Conservation (phyloP, 2,888 invertebrate species). For the Seladonia tumulorum region DNA sequence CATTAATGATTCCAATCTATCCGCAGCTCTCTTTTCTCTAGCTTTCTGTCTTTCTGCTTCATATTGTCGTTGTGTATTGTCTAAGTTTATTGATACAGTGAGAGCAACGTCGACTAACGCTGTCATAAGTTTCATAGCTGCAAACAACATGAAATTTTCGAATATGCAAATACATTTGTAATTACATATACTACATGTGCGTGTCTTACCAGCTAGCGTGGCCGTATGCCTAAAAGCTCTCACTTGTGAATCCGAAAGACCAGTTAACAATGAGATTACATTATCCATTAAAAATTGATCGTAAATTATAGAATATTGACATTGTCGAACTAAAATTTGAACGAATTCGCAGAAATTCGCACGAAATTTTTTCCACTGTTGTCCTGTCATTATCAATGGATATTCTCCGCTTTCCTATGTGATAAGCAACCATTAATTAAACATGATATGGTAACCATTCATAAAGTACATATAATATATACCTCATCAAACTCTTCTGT, state of each 20-base stretch:
- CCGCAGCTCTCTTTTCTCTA: constrained; percentile 95
- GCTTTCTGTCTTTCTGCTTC: constrained; percentile 97
- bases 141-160: constrained; percentile 16
- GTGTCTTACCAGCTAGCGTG: constrained; percentile 91
- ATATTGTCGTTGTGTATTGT: constrained; percentile 98
- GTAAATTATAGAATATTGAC: constrained; percentile 99
- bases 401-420: constrained; percentile 98
- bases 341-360: constrained; percentile 99
- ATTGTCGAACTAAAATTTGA: constrained; percentile 97
- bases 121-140: constrained; percentile 99
- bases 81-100: constrained; percentile 97
- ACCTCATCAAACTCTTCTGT: constrained; percentile 99
- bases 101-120: constrained; percentile 99
- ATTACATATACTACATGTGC: constrained; percentile 40
- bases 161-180: background rate
- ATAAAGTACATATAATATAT: constrained; percentile 36
- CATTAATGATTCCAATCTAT: constrained; percentile 96
- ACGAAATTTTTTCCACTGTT: constrained; percentile 98
- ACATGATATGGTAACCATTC: background rate
- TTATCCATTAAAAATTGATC: constrained; percentile 99
- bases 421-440: constrained; percentile 18
- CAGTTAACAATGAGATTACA: constrained; percentile 98
- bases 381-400: constrained; percentile 98
- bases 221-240: constrained; percentile 97
- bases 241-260: constrained; percentile 98